These are phyloP conservation scores for Asarcornis scutulata DNA, from an alignment of 2,113 vertebrate genomes.

Conservation along the genomic window DNA sequence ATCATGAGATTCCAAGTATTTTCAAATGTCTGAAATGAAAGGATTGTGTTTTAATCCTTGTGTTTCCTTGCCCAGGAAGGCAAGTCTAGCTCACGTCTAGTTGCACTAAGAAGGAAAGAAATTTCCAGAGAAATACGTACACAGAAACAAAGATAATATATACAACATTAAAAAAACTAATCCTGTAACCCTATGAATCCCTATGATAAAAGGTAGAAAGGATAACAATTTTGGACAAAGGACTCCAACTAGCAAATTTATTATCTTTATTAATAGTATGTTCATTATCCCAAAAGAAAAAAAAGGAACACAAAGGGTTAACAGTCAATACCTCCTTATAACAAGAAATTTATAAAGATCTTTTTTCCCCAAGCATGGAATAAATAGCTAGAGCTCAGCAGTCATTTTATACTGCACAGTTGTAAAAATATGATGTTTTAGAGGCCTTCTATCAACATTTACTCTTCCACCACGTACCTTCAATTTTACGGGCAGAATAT, in stretches of 20 bases:
- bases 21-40: neutral
- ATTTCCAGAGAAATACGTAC: neutral
- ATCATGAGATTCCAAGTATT: neutral
- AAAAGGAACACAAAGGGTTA: neutral
- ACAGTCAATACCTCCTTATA: neutral
- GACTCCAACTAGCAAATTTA: neutral
- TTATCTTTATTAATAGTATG: neutral
- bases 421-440: neutral
- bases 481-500: neutral
- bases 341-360: fast-evolving
- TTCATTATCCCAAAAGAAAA: neutral
- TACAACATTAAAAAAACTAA: neutral
- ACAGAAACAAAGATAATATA: neutral
- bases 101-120: neutral
- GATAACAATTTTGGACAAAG: neutral
- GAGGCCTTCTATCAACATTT: neutral
- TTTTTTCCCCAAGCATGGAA: neutral
- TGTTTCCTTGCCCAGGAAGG: neutral
- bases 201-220: neutral
- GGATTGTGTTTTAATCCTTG: neutral
- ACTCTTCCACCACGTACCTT: neutral
- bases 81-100: neutral
- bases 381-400: neutral
- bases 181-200: neutral
- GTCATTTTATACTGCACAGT: neutral